Evolutionary conservation across 2,797 vertebrate genomes (phyloP).

Genomic region (Luscinia megarhynchos): DNA sequence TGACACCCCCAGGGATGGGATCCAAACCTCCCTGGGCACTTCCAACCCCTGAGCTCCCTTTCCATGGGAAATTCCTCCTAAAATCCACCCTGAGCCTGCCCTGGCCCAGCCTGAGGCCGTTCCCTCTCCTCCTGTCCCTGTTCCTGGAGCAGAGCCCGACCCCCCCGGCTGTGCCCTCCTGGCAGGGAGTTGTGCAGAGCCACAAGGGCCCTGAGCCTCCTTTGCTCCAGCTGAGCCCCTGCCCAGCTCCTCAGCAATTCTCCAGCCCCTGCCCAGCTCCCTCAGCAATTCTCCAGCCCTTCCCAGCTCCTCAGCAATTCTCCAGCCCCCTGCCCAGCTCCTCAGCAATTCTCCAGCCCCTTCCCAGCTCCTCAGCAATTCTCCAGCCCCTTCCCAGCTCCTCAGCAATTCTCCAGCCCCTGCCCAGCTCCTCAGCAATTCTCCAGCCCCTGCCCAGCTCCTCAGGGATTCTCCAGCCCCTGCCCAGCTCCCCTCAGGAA

Average conservation of each 20-base stretch:
- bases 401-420: no score
- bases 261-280: not conserved
- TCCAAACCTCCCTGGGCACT: not conserved
- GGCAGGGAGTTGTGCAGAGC: not conserved
- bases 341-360: no score
- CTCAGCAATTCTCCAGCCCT: not conserved
- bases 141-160: not conserved
- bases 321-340: no score
- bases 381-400: not conserved
- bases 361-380: not conserved
- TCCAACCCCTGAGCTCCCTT: not conserved
- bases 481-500: no score
- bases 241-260: not conserved
- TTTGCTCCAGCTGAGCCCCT: not conserved
- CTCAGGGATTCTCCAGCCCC: no score
- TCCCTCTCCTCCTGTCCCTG: not conserved
- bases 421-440: not conserved
- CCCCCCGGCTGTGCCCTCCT: not conserved
- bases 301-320: no score
- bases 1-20: not conserved
- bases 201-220: not conserved
- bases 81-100: not conserved
- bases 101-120: not conserved
- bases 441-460: no score
- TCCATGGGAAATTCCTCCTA: not conserved